Percentiles rank a stretch among this genome's conserved stretches.
Conservation (phyloP, 2,797 vertebrate species). For the Neopelma chrysocephalum region DNA sequence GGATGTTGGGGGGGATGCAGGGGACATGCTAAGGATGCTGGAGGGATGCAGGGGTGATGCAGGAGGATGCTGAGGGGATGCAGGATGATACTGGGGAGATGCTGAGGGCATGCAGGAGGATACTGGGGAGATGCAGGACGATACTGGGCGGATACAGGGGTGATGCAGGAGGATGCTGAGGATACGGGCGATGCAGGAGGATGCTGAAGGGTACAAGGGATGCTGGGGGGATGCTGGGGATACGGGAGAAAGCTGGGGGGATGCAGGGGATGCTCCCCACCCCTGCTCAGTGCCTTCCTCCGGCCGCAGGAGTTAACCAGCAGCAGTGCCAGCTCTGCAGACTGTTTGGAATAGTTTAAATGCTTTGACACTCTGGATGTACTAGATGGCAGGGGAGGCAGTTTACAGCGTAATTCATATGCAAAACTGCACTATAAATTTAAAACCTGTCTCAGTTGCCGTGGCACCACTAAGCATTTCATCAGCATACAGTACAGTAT, state of each 20-base stretch:
- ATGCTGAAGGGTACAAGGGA: background rate
- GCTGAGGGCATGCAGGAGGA: background rate
- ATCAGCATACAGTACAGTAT: constrained; percentile 78
- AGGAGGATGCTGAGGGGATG: background rate
- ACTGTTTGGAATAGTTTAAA: constrained; percentile 82
- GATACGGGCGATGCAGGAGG: no score
- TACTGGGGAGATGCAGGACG: no score
- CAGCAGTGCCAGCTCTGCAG: constrained; percentile 75
- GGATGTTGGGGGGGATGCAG: no score
- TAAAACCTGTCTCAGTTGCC: constrained; percentile 75
- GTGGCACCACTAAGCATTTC: constrained; percentile 76
- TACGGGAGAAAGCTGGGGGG: background rate
- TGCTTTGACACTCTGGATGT: constrained; percentile 79
- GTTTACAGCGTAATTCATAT: constrained; percentile 80
- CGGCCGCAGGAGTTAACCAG: constrained; percentile 67
- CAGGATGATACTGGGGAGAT: background rate
- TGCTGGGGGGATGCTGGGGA: background rate
- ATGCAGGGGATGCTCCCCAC: background rate
- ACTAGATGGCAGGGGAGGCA: constrained; percentile 75
- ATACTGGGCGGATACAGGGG: background rate
- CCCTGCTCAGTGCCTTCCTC: background rate
- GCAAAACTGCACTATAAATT: constrained; percentile 80
- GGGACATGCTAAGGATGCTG: background rate
- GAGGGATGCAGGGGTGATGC: background rate
- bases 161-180: background rate